A percentile compares a stretch with the other conserved stretches of the same genome.
Evolutionary conservation across 2,888 invertebrate species (phyloP).

Genomic region (Neria commutata): DNA sequence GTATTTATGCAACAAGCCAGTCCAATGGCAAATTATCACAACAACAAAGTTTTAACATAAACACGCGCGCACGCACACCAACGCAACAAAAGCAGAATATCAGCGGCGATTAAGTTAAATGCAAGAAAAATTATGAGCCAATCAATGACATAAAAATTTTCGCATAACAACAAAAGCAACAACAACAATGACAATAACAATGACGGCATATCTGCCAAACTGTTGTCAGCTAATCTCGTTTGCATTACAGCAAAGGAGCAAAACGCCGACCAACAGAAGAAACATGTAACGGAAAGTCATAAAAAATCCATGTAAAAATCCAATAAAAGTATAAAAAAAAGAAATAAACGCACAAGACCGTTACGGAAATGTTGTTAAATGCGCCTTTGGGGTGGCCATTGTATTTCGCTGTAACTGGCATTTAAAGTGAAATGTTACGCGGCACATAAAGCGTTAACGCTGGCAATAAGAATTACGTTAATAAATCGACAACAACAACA

Average conservation of each 20-base stretch:
- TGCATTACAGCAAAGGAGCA: not conserved
- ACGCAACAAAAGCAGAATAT: too few species aligned
- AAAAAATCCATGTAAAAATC: too few species aligned
- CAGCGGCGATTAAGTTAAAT: not conserved
- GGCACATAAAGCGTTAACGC: not conserved
- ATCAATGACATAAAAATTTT: not conserved
- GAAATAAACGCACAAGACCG: not conserved
- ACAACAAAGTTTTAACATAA: too few species aligned
- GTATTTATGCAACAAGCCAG: too few species aligned
- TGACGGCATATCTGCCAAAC: constrained; percentile 8
- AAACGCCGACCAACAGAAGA: not conserved
- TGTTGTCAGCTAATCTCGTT: not conserved
- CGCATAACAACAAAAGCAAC: too few species aligned
- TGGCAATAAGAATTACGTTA: not conserved
- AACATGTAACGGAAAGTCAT: too few species aligned
- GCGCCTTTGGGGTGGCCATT: not conserved
- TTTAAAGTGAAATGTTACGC: too few species aligned
- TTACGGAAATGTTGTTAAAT: not conserved
- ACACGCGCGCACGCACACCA: too few species aligned
- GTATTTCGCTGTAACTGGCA: too few species aligned
- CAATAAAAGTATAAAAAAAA: constrained; percentile 3
- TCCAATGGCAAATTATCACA: too few species aligned
- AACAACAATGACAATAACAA: constrained; percentile 28
- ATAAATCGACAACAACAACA: constrained; percentile 8
- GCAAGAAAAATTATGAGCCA: not conserved